Evolutionary conservation across 2,888 invertebrate genomes (phyloP), one percentile per base, ranked within the genome.

Genomic region (Acanthosepion pharaonis): DNA sequence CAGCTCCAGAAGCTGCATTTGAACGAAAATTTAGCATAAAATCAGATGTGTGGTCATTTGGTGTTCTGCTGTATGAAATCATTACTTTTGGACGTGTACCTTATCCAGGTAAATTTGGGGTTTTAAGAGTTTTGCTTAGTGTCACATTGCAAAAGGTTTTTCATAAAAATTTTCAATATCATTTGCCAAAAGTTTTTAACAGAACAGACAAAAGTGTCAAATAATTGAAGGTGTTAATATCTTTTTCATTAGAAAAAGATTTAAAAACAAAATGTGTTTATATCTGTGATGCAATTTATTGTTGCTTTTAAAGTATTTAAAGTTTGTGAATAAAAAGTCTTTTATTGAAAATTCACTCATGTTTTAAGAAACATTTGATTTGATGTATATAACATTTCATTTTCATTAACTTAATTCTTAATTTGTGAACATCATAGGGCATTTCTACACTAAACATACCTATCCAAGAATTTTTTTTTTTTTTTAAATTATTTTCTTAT

Each of bases 11-110:
- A 97, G 99, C 99, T 6, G 99, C 99, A 55, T 98, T 99, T 94
- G 99, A 99, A 97, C 99, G 99, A 93, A 98, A 98, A 97, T 99
- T 99, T 98, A 99, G 99, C 94, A 99, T 99, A 96, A 99, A 99
- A 98, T 99, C 99, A 91, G 99, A 99, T 97, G 99, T 99, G 0
- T 99, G 99, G 99, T 99, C 99, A 0, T 99, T 99, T 97, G 99
- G 99, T 94, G 99, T 99, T 96, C 98, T 99, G 23, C 98, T 99
- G n/a, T 99, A 99, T 99, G 99, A 99, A 97, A 98, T 99, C 94
- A 99, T 99, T 97, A 99, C 99, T 28, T 99, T 99, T 97, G 99
- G 97, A n/a, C 99, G 99, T 98, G 99, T 99, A 97, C 99, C 99
- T 95, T 99, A 99, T 98, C 99, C 99, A 59, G 99, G 98, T 98